Evolutionary conservation across 2,113 vertebrate genomes (phyloP).

Genomic region (Machaerirhynchus nigripectus): DNA sequence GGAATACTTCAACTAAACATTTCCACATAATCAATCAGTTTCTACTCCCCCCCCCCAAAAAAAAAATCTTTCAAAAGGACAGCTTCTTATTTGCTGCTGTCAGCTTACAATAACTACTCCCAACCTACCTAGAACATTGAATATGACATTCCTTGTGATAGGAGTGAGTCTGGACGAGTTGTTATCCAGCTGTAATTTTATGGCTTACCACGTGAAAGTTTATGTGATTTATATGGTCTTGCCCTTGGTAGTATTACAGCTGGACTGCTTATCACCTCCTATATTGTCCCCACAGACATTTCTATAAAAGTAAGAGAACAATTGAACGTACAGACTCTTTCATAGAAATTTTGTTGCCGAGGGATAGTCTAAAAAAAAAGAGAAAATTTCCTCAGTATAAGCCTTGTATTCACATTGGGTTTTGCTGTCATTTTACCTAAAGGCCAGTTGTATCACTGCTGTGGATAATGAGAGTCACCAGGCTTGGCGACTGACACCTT

Average conservation of each 20-base stretch:
- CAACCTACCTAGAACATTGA: neutral
- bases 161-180: neutral
- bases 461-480: neutral
- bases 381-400: neutral
- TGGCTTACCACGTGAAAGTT: neutral
- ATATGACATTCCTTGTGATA: neutral
- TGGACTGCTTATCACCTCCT: neutral
- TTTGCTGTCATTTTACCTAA: neutral
- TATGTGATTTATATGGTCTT: neutral
- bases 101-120: neutral
- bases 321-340: neutral
- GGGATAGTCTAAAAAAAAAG: neutral
- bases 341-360: neutral
- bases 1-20: neutral
- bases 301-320: neutral
- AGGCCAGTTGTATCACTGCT: fast-evolving
- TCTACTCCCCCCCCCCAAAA: neutral
- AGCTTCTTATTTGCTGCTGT: neutral
- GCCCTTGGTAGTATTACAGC: neutral
- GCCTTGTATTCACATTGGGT: neutral
- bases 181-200: neutral
- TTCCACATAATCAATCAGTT: neutral
- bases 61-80: neutral
- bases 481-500: neutral
- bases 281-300: neutral